Evolutionary conservation across 53 echinoderm and acorn worm species (phyloP), one percentile per base, ranked within the genome.

Genomic region (Apostichopus leukothele): DNA sequence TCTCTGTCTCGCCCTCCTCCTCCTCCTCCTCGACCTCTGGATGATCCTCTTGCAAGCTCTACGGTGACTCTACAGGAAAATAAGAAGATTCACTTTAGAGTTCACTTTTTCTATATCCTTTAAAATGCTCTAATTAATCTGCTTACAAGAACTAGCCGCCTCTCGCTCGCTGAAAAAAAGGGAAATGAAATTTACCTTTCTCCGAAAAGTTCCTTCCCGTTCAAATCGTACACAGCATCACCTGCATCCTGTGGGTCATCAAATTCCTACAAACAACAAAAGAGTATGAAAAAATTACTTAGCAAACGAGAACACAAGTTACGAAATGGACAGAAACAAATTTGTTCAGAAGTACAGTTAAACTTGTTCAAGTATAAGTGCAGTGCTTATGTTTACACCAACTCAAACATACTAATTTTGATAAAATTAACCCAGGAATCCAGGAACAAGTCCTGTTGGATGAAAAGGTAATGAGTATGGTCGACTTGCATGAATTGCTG

Each of bases 191-290:
- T 89, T 83, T 92, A 96, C 96, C 92, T 93, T 79, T 97, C 97
- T 60, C 93, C 93, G 89, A 83, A 92, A 23, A 97, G 84, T 22
- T 95, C 94, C 66, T 81, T 94, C 60, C 95, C 95, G 91, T 97
- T 97, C 86, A 97, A 66, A 27, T 97, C 93, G 89, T 92, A 94
- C 13, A 97, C 97, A 52, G 97, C 95, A 91, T 97, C 97, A 89
- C 95, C 95, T 7, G 97, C 97, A 95, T 97, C 97, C 83, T 95
- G 89, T 83, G 83, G 79, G 76, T 97, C 97, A 26, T 97, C 97
- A 91, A 97, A 97, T 89, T 97, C 97, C 97, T 97, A 88, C 39
- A 39, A 39, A 39, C 39, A 39, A 39, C 3, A 39, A 39, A 39
- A 39, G 39, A 39, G 39, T 3, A 39, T 39, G 39, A 39, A 39